Percentiles rank a stretch among this genome's conserved stretches.
phyloP scores from a whole-genome alignment of 2,113 vertebrate species.

The Acrocephalus arundinaceus region DNA sequence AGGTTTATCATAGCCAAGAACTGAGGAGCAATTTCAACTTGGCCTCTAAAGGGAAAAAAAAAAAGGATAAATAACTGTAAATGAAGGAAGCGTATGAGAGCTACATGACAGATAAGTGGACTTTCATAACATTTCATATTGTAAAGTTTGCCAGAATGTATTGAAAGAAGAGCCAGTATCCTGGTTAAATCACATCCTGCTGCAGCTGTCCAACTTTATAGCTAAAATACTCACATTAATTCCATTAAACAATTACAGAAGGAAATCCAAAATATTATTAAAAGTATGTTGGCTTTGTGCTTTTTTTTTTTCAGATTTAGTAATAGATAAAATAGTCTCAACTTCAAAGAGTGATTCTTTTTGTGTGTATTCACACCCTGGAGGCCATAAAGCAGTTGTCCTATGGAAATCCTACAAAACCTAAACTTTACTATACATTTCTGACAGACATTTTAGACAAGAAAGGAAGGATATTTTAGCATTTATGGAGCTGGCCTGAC shows the following conservation, averaged over 20 bases:
- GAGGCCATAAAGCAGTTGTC: not conserved
- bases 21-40: not conserved
- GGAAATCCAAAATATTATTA: slow-evolving; percentile 71
- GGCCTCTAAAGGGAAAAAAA: not conserved
- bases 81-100: not conserved
- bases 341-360: slow-evolving; percentile 26
- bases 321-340: slow-evolving; percentile 44
- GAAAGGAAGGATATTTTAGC: not conserved
- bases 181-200: slow-evolving; percentile 39
- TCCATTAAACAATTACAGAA: slow-evolving; percentile 70
- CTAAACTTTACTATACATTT: not conserved
- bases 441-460: not conserved
- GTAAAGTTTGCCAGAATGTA: slow-evolving; percentile 14
- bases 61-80: not conserved
- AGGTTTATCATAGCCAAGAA: not conserved
- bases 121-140: not conserved
- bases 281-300: slow-evolving; percentile 58
- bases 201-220: slow-evolving; percentile 40
- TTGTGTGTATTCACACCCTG: not conserved
- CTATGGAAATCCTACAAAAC: not conserved
- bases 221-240: slow-evolving; percentile 57
- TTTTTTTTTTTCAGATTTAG: slow-evolving; percentile 56
- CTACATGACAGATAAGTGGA: not conserved
- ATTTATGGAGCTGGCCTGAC: not conserved
- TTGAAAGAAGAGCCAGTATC: not conserved